Conservation (phyloP, 2,113 vertebrate species). For the Balaeniceps rex region DNA sequence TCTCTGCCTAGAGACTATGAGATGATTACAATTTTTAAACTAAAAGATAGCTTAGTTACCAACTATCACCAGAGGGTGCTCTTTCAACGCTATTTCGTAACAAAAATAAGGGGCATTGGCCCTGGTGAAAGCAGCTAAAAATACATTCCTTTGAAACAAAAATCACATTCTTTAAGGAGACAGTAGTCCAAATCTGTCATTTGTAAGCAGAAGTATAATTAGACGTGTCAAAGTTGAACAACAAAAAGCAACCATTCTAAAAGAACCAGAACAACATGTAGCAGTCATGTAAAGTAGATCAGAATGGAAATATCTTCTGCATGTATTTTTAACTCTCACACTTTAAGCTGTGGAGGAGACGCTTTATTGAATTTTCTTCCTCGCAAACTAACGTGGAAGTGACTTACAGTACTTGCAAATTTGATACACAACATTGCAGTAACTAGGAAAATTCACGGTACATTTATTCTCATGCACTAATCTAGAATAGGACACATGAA, state of each 20-base stretch:
- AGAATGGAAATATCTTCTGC: background rate
- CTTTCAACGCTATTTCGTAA: background rate
- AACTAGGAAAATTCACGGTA: background rate
- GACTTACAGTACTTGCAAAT: background rate
- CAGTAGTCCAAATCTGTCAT: background rate
- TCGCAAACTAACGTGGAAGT: background rate
- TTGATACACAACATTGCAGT: background rate
- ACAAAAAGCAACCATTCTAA: background rate
- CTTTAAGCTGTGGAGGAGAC: background rate
- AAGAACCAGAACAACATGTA: background rate
- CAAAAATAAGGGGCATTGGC: background rate
- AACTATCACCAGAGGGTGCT: constrained; percentile 55
- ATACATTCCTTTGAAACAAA: background rate
- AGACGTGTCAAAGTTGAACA: background rate
- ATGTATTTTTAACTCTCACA: background rate
- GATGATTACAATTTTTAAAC: background rate
- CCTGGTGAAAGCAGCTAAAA: background rate
- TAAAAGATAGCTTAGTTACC: background rate
- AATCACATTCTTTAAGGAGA: background rate
- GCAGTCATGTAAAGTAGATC: background rate
- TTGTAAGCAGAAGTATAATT: background rate
- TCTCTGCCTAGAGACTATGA: background rate
- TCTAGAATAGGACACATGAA: background rate
- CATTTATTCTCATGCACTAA: background rate
- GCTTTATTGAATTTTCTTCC: background rate